A percentile compares a stretch with the other conserved stretches of the same genome.
Conservation (phyloP, 2,888 invertebrate species). For the Cryptophagus acutangulus region DNA sequence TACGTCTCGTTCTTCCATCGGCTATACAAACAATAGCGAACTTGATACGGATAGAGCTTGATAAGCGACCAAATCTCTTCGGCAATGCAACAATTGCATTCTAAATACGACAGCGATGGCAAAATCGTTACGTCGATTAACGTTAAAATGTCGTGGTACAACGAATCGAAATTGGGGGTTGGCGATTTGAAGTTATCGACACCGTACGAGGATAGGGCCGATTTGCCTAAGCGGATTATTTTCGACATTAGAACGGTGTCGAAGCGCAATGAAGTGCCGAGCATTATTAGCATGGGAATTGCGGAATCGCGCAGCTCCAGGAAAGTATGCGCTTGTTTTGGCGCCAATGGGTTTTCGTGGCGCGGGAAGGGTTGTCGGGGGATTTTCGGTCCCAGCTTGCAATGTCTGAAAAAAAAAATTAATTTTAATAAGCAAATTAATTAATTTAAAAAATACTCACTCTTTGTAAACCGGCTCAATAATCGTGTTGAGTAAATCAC, state of each 20-base stretch:
- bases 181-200: slow-evolving; percentile 34
- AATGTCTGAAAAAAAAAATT: slow-evolving; percentile 56
- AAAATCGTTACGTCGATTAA: slow-evolving; percentile 84
- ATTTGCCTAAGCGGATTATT: slow-evolving; percentile 55
- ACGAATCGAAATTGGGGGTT: slow-evolving; percentile 49
- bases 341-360: slow-evolving; percentile 57
- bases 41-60: slow-evolving; percentile 80
- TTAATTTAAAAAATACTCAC: slow-evolving; percentile 49
- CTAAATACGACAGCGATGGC: slow-evolving; percentile 86
- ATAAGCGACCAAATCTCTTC: slow-evolving; percentile 93
- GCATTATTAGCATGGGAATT: slow-evolving; percentile 76
- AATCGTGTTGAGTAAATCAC: slow-evolving; percentile 73
- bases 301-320: slow-evolving; percentile 68
- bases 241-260: slow-evolving; percentile 91
- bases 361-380: slow-evolving; percentile 54
- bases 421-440: slow-evolving; percentile 1
- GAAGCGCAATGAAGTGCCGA: slow-evolving; percentile 83
- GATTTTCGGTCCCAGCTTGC: slow-evolving; percentile 67
- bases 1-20: slow-evolving; percentile 94
- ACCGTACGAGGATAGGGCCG: slow-evolving; percentile 38
- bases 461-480: slow-evolving; percentile 82
- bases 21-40: slow-evolving; percentile 78
- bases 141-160: slow-evolving; percentile 80
- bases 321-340: slow-evolving; percentile 63
- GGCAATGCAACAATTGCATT: slow-evolving; percentile 92